Evolutionary conservation across 2,113 vertebrate species (phyloP).

Genomic region (Chamaea fasciata): DNA sequence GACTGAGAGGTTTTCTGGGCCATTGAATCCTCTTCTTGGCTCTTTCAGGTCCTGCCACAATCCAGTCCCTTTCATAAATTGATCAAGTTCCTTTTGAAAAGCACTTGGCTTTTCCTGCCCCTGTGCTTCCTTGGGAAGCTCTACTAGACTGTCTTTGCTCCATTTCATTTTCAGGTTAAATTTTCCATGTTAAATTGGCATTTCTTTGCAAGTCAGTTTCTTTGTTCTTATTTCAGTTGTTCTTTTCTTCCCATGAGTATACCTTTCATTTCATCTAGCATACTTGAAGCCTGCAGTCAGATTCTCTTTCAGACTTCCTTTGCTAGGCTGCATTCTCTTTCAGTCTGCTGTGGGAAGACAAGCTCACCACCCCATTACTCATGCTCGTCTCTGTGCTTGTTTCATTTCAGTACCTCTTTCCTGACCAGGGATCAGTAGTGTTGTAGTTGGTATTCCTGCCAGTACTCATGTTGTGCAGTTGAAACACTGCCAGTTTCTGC

Average conservation of each 20-base stretch:
- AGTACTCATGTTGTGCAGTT: neutral
- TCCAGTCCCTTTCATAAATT: neutral
- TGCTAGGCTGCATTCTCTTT: neutral
- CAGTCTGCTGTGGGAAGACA: neutral
- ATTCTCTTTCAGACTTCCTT: neutral
- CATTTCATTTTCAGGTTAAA: constrained; percentile 31
- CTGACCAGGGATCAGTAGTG: neutral
- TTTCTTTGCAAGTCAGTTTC: constrained; percentile 21
- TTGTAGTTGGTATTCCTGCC: neutral
- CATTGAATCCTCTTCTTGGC: neutral
- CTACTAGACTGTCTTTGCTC: neutral
- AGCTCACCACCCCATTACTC: neutral
- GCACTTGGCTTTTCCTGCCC: neutral
- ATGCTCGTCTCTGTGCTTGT: neutral
- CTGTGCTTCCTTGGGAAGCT: neutral
- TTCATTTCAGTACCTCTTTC: constrained; percentile 22
- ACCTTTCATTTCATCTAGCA: neutral
- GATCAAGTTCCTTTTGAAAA: constrained; percentile 2
- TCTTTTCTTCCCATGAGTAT: neutral
- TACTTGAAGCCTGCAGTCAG: neutral
- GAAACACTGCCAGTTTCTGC: neutral
- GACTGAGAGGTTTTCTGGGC: neutral
- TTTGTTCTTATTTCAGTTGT: constrained; percentile 21
- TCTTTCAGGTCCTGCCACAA: neutral
- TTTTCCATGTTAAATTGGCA: constrained; percentile 20